Percentiles rank a stretch among this genome's conserved stretches.
Conservation (phyloP, 2,113 vertebrate genomes). For the Misgurnus mizolepis region DNA sequence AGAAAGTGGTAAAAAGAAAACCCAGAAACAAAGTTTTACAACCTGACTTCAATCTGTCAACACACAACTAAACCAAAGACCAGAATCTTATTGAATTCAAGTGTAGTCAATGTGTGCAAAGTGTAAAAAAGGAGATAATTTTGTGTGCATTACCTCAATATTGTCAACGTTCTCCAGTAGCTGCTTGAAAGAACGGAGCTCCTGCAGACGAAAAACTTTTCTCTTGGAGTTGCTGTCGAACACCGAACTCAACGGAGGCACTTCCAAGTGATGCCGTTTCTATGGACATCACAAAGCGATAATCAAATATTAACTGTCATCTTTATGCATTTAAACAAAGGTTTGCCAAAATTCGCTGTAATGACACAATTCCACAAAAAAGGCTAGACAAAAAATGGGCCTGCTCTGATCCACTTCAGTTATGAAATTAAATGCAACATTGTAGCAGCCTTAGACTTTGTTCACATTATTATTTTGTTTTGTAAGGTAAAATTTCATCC, state of each 20-base stretch:
- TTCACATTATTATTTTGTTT: no score
- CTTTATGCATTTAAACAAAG: no score
- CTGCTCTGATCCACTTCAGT: not conserved
- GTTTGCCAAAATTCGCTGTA: no score
- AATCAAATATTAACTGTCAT: not conserved
- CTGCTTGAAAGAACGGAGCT: slow-evolving; percentile 81
- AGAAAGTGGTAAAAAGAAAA: not conserved
- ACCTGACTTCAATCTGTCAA: no score
- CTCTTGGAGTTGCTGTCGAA: slow-evolving; percentile 51
- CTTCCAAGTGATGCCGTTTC: slow-evolving; percentile 79
- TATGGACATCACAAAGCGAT: slow-evolving; percentile 59
- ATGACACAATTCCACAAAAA: no score
- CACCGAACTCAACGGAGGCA: slow-evolving; percentile 62
- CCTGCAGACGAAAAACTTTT: slow-evolving; percentile 77
- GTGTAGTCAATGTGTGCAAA: not conserved
- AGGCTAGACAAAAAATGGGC: no score
- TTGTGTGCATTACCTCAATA: slow-evolving; percentile 78
- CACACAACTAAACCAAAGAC: not conserved
- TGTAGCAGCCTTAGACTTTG: no score
- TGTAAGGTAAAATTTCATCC: no score
- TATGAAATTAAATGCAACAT: not conserved
- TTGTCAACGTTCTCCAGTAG: slow-evolving; percentile 84
- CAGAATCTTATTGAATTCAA: not conserved
- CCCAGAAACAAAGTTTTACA: no score
- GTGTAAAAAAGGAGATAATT: not conserved